These are phyloP conservation scores for Meloidogyne exigua DNA, from an alignment of 1,140 invertebrate species.

Conservation along the genomic window DNA sequence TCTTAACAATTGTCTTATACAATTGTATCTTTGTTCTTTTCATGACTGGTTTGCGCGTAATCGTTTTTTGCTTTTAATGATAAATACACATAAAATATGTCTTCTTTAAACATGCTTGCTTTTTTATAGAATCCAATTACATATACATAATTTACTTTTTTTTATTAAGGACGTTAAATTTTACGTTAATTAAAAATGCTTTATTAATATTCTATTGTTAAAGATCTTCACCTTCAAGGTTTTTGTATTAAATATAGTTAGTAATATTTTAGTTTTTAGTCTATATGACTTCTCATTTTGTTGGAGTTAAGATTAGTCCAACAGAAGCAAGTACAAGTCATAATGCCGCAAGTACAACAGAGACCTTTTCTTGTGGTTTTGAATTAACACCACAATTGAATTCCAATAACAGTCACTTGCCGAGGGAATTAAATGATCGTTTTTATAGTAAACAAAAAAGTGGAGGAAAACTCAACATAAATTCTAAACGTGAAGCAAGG, in stretches of 20 bases:
- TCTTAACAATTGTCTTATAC: background rate
- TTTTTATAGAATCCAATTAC: background rate
- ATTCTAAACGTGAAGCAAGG: slow-evolving; percentile 18
- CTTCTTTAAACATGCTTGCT: background rate
- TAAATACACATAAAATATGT: background rate
- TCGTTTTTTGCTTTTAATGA: background rate
- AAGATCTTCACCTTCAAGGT: background rate
- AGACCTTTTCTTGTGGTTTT: slow-evolving; percentile 2
- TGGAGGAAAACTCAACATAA: background rate
- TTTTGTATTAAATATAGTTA: background rate
- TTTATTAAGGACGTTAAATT: too few relatives aligned
- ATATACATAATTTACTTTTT: background rate
- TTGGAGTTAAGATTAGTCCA: slow-evolving; percentile 15
- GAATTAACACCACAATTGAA: background rate
- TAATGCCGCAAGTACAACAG: slow-evolving; percentile 12
- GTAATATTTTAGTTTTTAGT: background rate
- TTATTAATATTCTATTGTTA: background rate
- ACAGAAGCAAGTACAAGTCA: background rate
- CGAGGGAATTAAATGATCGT: background rate
- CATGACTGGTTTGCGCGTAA: background rate
- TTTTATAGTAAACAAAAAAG: background rate
- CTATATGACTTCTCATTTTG: background rate
- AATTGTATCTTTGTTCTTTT: background rate
- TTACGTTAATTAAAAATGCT: background rate
- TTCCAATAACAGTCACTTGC: background rate